These are phyloP conservation scores for Eubasilissa splendida DNA, from an alignment of 2,888 invertebrate species.

Conservation along the genomic window DNA sequence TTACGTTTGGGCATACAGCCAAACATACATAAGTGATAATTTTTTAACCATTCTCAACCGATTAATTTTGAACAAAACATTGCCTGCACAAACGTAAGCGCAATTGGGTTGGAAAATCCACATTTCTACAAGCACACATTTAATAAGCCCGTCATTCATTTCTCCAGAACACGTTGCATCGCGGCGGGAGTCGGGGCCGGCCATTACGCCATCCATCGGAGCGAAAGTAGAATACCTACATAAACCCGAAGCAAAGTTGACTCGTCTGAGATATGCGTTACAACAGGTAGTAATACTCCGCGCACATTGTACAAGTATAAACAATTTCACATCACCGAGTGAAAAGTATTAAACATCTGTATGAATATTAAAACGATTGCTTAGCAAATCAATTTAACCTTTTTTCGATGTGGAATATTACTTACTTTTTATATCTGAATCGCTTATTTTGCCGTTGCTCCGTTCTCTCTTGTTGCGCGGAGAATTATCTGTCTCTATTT, in stretches of 20 bases:
- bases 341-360: neutral
- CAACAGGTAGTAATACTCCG: neutral
- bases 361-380: too few relatives aligned
- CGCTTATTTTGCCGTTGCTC: neutral
- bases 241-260: neutral
- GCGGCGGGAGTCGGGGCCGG: too few relatives aligned
- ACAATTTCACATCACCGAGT: neutral
- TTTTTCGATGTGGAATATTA: too few relatives aligned
- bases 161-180: slow-evolving; percentile 16
- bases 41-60: too few relatives aligned
- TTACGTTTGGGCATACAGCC: too few relatives aligned
- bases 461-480: neutral
- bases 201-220: slow-evolving; percentile 10
- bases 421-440: neutral
- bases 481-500: neutral
- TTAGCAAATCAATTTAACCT: too few relatives aligned
- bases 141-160: neutral
- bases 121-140: too few relatives aligned
- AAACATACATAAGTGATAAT: too few relatives aligned
- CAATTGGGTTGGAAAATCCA: too few relatives aligned
- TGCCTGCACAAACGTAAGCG: too few relatives aligned
- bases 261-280: slow-evolving; percentile 13
- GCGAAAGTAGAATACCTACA: slow-evolving; percentile 14
- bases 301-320: neutral
- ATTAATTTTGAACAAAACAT: too few relatives aligned